Base-by-base conservation (phyloP, 2,888 invertebrate genomes). In the Coronaproctus castanopsis region DNA sequence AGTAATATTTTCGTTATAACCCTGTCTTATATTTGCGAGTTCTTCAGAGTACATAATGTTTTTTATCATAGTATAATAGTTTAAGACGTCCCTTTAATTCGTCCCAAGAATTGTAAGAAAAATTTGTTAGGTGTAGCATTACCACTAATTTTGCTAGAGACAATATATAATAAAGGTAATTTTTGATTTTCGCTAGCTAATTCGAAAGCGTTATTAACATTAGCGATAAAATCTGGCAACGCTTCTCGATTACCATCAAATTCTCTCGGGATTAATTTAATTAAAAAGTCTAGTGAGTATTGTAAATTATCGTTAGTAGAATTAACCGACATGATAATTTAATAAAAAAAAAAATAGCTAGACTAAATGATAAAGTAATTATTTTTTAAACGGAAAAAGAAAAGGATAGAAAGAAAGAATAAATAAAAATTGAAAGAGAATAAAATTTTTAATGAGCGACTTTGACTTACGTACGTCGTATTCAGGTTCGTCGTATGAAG, bases 1-100 rank as follows among this genome's bases (percentile, higher is more conserved):
- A 23, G 54, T 54, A 2, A 61, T n/a, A 22, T 53, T 23, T 54
- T 62, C 60, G n/a, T 54, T 57, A 22, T 3, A 54, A 21, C 21
- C 22, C 57, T 61, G 62, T 55, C 22, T 57, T 14, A 55, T 21
- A 50, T 24, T 61, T 3, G n/a, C 57, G 19, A 61, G 20, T 54
- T 62, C 60, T 54, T 62, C 55, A 19, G 56, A 56, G 59, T 1
- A 52, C 24, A 51, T 61, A 49, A 36, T 60, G 59, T n/a, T 62
- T 62, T 48, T 62, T 60, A 52, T 62, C 60, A 14, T 57, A 57
- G 23, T 60, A 60, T 1, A 62, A 21, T 36, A 48, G 5, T 57
- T 57, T 62, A 21, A 62, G 24, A 36, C 53, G 36, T 48, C 53
- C 36, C 54, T 60, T 61, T 22, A 62, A 48, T 14, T 61, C 24